Base-by-base conservation (phyloP, 1,140 invertebrate genomes). In the Phocides pigmalion region DNA sequence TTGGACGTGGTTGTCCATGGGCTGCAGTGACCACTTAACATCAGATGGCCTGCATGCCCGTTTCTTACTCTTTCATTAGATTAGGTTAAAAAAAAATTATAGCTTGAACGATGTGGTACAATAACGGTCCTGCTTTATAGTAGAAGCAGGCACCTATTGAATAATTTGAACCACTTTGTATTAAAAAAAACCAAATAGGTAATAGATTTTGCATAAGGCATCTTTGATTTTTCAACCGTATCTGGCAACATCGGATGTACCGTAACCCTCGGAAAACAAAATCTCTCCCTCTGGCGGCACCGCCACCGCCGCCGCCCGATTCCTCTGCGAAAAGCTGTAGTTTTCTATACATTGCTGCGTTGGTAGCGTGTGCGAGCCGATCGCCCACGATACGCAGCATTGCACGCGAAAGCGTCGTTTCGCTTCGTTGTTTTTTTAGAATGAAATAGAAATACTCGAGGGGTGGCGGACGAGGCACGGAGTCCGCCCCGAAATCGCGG, bases 401-500 rank as follows among this genome's bases (percentile, higher is more conserved):
- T 51, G 49, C 37, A 51, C 28, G 9, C 19, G 1, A 32, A 51
- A 17, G 17, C 11, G 20, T 50, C 14, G 44, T 16, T 20, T 39
- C 44, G 51, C 32, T 47, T 54, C 41, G 46, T 41, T 20, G 4
- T 3, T 37, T 51, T 62, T 42, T 46, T 64, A 44, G 32, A 51
- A 22, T 28, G 20, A 41, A 37, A 46, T 12, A 49, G 32, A 22
- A n/a, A 32, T 32, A 32, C 28, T 11, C 22, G 64, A 44, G 56
- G 69, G 69, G 69, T 72, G 46, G 56, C 42, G 39, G 17, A 41
- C 51, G 50, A 53, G 32, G 39, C 25, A 59, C 17, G 20, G 74
- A 73, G 64, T 66, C 78, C 82, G 85, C 82, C 80, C 76, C 73
- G 62, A 76, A 79, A 74, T 62, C 54, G 74, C 72, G 64, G 62